phyloP scores from a whole-genome alignment of 2,113 vertebrate species.

The Peromyscus leucopus region DNA sequence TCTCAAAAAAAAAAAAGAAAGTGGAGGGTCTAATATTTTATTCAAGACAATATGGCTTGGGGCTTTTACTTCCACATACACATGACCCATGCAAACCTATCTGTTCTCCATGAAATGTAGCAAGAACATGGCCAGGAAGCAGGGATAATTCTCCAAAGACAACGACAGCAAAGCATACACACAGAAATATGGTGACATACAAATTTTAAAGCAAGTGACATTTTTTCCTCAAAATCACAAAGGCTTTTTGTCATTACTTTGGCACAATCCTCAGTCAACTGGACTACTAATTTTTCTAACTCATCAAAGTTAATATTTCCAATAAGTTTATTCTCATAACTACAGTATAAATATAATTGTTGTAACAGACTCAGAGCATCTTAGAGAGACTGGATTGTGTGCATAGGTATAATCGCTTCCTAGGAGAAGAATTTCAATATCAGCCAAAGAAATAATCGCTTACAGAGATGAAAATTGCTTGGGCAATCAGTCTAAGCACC shows the following conservation, averaged over 20 bases:
- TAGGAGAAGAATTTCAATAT: constrained; percentile 48
- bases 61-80: not conserved
- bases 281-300: constrained; percentile 45
- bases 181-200: not conserved
- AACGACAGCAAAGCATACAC: not conserved
- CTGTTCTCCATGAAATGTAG: not conserved
- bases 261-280: not conserved
- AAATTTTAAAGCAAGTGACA: constrained; percentile 24
- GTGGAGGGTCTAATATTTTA: not conserved
- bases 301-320: constrained; percentile 47
- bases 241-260: constrained; percentile 23
- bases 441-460: constrained; percentile 60
- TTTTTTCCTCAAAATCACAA: not conserved
- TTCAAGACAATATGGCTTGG: not conserved
- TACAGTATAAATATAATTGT: constrained; percentile 10
- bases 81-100: not conserved
- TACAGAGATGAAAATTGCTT: constrained; percentile 62
- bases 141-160: constrained; percentile 20
- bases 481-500: constrained; percentile 75
- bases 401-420: constrained; percentile 31
- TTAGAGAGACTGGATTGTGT: constrained; percentile 25
- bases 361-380: not conserved
- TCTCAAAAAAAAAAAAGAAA: not conserved
- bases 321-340: constrained; percentile 56
- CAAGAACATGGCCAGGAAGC: not conserved